Conservation (phyloP, 1,140 invertebrate genomes). For the Trypoxylus dichotomus region DNA sequence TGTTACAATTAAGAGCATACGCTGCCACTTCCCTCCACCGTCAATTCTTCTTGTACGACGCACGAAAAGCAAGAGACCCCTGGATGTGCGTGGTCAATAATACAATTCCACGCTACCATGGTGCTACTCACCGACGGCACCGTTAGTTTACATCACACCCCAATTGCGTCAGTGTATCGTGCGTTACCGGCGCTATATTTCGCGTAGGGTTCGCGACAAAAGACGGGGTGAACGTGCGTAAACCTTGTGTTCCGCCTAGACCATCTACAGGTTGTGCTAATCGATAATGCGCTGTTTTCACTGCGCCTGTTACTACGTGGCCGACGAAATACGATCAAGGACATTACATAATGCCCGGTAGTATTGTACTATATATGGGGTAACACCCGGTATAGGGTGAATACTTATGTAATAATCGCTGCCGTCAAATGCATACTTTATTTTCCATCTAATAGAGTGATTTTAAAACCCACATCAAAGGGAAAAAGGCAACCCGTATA, state of each 20-base stretch:
- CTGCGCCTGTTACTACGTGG: slow-evolving; percentile 14
- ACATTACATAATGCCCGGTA: neutral
- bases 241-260: neutral
- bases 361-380: too few relatives aligned
- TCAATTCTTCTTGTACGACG: too few relatives aligned
- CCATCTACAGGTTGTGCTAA: slow-evolving; percentile 10
- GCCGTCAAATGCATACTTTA: neutral
- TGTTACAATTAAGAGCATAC: too few relatives aligned
- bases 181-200: neutral
- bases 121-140: neutral
- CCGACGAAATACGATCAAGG: neutral
- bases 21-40: too few relatives aligned
- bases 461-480: neutral
- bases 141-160: neutral
- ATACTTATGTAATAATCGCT: neutral
- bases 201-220: neutral
- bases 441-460: neutral
- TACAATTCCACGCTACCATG: neutral
- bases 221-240: neutral
- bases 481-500: neutral
- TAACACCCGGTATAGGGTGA: neutral
- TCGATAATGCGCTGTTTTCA: slow-evolving; percentile 10
- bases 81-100: neutral
- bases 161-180: neutral
- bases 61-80: neutral